Evolutionary conservation across 2,888 invertebrate genomes (phyloP), one percentile per base, ranked within the genome.

Genomic region (Dicyrtoma fusca): DNA sequence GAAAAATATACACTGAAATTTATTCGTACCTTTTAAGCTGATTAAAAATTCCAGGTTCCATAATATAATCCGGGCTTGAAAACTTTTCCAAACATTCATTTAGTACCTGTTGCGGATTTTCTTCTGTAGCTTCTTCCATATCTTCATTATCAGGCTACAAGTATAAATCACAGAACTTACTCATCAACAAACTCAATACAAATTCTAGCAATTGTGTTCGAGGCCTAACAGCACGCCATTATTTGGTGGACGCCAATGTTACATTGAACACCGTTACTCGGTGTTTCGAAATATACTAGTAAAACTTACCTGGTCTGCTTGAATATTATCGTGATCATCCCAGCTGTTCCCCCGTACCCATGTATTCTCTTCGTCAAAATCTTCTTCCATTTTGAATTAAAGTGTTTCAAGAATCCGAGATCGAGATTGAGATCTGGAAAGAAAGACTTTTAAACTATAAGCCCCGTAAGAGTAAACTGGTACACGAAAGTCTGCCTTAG

Each of bases 11-110:
- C n/a, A n/a, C 34, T 3, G 34, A 34, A 34, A 5, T 34, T 34
- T 34, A 5, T 34, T 34, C 17, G 42, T 81, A 94, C 85, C 92
- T 88, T 85, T 96, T 95, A 2, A 98, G 86, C 82, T 95, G 95
- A 8, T 90, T 89, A 83, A 96, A 96, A 82, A 97, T 96, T 17
- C 94, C 95, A 0, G 97, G 96, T 83, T 98, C 98, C 97, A 98
- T 97, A 75, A 98, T 97, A 82, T 94, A 98, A 86, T 98, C 98
- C 4, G 93, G 90, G 26, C 93, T 94, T 77, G 92, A 89, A 82
- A 97, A 97, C 83, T 93, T 93, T 81, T 94, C 91, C 74, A 95
- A 87, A 83, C 97, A 97, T 86, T 96, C 95, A 81, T 90, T 89
- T 75, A 95, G 87, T 1, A 95, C 92, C 85, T 92, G 92, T 82